A percentile compares a stretch with the other conserved stretches of the same genome.
Evolutionary conservation across 2,888 invertebrate genomes (phyloP).

Genomic region (Nomada lathburiana): DNA sequence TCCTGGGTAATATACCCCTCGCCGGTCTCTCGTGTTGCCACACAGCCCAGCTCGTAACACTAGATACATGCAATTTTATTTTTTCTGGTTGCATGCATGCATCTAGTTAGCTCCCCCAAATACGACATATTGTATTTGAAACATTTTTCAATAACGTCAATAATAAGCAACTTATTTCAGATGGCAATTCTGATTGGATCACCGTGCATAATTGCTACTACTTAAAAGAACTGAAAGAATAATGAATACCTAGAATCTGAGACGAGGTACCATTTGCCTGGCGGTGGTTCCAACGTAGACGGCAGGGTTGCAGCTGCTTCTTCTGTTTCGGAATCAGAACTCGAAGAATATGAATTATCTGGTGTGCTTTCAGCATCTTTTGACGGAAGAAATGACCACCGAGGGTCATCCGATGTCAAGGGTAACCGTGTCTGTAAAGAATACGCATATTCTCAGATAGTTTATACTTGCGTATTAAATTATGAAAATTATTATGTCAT

Average conservation of each 20-base stretch:
- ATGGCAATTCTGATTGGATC: too few relatives aligned
- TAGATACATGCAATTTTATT: too few relatives aligned
- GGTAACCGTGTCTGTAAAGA: constrained; percentile 85
- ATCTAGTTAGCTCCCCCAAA: too few relatives aligned
- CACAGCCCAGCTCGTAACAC: too few relatives aligned
- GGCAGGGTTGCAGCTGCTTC: constrained; percentile 81
- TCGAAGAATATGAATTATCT: constrained; percentile 77
- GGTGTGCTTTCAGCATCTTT: constrained; percentile 79
- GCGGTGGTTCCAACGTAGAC: constrained; percentile 85
- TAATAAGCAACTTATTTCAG: too few relatives aligned
- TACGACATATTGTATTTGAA: too few relatives aligned
- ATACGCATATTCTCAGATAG: not conserved
- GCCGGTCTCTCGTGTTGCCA: too few relatives aligned
- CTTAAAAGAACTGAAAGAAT: not conserved
- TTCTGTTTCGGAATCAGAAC: constrained; percentile 84
- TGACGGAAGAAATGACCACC: constrained; percentile 90
- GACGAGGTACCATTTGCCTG: constrained; percentile 96
- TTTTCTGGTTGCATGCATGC: too few relatives aligned
- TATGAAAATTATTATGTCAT: not conserved
- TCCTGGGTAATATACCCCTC: too few relatives aligned
- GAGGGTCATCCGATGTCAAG: constrained; percentile 87
- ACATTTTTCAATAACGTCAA: not conserved
- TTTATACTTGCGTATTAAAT: not conserved
- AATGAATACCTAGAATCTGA: constrained; percentile 91
- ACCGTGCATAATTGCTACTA: not conserved